Percentiles rank a stretch among this genome's conserved stretches.
Evolutionary conservation across 2,888 invertebrate species (phyloP).

Genomic region (Agrotis puta): DNA sequence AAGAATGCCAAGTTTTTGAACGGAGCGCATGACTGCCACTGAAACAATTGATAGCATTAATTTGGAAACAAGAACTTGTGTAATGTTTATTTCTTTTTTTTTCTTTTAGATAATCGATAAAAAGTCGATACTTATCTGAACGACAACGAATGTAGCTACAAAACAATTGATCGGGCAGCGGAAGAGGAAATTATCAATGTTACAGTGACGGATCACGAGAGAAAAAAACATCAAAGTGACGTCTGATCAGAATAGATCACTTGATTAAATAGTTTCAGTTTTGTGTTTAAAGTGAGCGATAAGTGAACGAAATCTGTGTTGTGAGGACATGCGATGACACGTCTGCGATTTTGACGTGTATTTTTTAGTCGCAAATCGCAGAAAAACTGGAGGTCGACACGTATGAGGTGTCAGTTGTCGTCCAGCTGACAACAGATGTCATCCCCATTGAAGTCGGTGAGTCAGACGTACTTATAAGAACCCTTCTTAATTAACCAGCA

Average conservation of each 20-base stretch:
- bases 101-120: slow-evolving; percentile 63
- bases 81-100: slow-evolving; percentile 42
- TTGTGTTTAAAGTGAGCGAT: slow-evolving; percentile 56
- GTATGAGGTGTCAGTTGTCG: slow-evolving; percentile 90
- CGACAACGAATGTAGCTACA: slow-evolving; percentile 59
- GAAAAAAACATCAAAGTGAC: slow-evolving; percentile 56
- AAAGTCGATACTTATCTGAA: slow-evolving; percentile 59
- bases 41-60: slow-evolving; percentile 14
- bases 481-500: background rate
- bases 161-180: slow-evolving; percentile 62
- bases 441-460: slow-evolving; percentile 87
- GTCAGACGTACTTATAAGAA: slow-evolving; percentile 62
- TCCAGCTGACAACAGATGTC: slow-evolving; percentile 91
- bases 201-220: slow-evolving; percentile 64
- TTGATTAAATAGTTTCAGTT: slow-evolving; percentile 58
- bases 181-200: slow-evolving; percentile 67
- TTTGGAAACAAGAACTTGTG: background rate
- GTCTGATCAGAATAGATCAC: slow-evolving; percentile 48
- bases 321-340: slow-evolving; percentile 71
- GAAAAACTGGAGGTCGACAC: slow-evolving; percentile 90
- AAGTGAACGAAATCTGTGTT: slow-evolving; percentile 47
- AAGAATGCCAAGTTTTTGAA: slow-evolving; percentile 15
- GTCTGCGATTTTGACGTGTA: slow-evolving; percentile 67
- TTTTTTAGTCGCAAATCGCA: slow-evolving; percentile 66
- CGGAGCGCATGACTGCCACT: slow-evolving; percentile 28